A percentile compares a stretch with the other conserved stretches of the same genome.
These are phyloP conservation scores for Microtus montanus DNA, from an alignment of 2,113 vertebrate species.

Conservation along the genomic window DNA sequence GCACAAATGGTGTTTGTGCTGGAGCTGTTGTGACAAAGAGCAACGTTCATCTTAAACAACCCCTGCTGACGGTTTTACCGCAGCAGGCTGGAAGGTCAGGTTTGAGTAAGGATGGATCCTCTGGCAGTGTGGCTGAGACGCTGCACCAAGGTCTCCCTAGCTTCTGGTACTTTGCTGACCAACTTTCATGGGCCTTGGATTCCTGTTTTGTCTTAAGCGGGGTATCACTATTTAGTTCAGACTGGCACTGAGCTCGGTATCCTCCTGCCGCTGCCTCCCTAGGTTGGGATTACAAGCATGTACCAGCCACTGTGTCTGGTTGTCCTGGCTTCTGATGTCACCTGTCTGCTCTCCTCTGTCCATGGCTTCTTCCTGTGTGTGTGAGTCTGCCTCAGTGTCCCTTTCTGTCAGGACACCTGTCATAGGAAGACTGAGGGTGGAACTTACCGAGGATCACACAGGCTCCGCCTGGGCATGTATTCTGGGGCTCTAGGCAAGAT, in stretches of 20 bases:
- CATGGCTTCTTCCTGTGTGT: not conserved
- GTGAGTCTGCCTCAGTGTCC: too few species aligned
- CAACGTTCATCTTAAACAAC: not conserved
- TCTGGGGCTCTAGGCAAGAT: not conserved
- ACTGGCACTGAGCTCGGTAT: not conserved
- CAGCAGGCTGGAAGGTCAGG: not conserved
- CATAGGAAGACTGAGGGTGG: not conserved
- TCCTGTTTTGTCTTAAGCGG: not conserved
- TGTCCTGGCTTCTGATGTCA: not conserved
- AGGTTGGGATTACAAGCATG: not conserved
- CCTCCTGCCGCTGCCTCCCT: not conserved
- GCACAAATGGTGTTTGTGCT: not conserved
- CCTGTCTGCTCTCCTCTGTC: not conserved
- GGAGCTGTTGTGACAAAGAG: not conserved
- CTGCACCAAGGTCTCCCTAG: not conserved
- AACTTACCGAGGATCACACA: not conserved
- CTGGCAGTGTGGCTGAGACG: too few species aligned
- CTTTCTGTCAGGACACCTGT: not conserved
- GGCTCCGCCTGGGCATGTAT: fast-evolving
- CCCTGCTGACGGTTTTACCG: not conserved
- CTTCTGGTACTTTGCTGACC: not conserved
- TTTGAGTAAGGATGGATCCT: not conserved
- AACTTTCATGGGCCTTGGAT: not conserved
- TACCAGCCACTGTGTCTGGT: not conserved
- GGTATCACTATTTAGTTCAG: not conserved